Base-by-base conservation (phyloP, 2,888 invertebrate genomes). In the Brachynemurus nebulosus region DNA sequence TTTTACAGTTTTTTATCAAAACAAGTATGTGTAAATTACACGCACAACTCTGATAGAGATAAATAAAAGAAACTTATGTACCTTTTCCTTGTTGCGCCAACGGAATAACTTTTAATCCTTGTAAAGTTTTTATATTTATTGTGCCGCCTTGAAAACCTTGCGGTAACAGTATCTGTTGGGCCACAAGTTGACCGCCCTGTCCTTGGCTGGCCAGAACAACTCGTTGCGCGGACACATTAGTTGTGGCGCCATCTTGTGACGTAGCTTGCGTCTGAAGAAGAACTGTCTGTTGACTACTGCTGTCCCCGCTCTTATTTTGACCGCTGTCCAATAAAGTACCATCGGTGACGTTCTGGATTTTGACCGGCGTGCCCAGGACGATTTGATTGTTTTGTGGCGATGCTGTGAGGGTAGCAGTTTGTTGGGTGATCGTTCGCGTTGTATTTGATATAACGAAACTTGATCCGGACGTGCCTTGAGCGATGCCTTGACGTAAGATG, bases 71-170 rank as follows among this genome's bases (percentile, higher is more conserved):
- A 1, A 12, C 12, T 19, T 14, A 47, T 52, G 57, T 55, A 59
- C 59, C 59, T 57, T 59, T 58, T 21, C 54, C 56, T 51, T 65
- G 60, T 48, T 64, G 64, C 17, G 67, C 62, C 45, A 74, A 58
- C 1, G 74, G 73, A 48, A 76, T 74, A 44, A 76, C 74, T 59
- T 76, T 76, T 45, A 77, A 66, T 8, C 71, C 74, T 60, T 76
- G 74, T 47, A 76, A 57, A 8, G 73, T 69, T 57, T 77, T 77
- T 14, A 77, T 66, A 57, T 76, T 76, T 45, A 76, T 65, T 19
- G 72, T 66, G 3, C 70, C 70, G 17, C 74, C 72, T 59, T 74
- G 74, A 56, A 76, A 71, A 25, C 71, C 72, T 7, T 72, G 70
- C n/a, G 76, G 75, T 44, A 77, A 60, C 45, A 76, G 60, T 49